A percentile compares a stretch with the other conserved stretches of the same genome.
Evolutionary conservation across 2,888 invertebrate genomes (phyloP).

Genomic region (Rhamnusium bicolor): DNA sequence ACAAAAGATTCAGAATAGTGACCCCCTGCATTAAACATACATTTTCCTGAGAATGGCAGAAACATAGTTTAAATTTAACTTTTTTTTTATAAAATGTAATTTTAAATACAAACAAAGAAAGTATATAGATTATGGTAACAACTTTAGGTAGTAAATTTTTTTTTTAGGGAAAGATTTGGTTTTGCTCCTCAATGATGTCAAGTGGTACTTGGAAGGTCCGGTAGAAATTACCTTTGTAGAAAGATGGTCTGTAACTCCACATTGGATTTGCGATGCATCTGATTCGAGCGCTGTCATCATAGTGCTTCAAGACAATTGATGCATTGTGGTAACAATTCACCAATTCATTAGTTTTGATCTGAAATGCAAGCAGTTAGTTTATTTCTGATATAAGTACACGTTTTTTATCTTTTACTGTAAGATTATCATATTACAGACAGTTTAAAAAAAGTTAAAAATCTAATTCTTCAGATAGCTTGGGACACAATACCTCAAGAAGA

Average conservation of each 20-base stretch:
- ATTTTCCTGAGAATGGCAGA: neutral
- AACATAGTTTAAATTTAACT: neutral
- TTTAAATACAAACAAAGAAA: neutral
- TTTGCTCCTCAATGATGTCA: conserved; percentile 50
- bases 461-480: too few species aligned
- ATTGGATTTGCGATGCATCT: conserved; percentile 82
- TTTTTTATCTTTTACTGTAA: too few species aligned
- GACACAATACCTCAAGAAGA: too few species aligned
- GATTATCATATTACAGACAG: too few species aligned
- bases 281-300: conserved; percentile 81
- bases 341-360: conserved; percentile 74
- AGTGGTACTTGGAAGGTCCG: conserved; percentile 46
- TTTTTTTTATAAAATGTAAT: too few species aligned
- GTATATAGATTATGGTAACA: neutral
- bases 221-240: conserved; percentile 59
- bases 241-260: conserved; percentile 84
- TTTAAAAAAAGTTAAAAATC: too few species aligned
- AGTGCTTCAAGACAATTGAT: conserved; percentile 78
- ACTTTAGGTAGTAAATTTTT: conserved; percentile 29
- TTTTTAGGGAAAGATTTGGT: conserved; percentile 5
- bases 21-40: neutral
- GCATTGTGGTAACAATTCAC: conserved; percentile 77
- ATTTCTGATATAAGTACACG: too few species aligned
- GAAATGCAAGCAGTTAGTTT: conserved; percentile 33
- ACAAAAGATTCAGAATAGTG: neutral